These are phyloP conservation scores for Atta texana DNA, from an alignment of 1,140 invertebrate genomes.

Conservation along the genomic window DNA sequence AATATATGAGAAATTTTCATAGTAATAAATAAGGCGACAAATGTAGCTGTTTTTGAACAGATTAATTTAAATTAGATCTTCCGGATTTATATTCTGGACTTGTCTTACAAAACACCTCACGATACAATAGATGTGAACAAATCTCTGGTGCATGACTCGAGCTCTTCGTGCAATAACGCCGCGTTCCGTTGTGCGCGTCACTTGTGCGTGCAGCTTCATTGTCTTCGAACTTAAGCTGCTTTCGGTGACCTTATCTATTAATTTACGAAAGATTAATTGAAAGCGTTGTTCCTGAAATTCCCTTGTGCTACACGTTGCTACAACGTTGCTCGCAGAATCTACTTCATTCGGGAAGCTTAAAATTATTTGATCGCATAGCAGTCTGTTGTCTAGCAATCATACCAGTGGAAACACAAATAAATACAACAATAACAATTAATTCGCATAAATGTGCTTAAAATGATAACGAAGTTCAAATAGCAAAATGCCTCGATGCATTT, in stretches of 20 bases:
- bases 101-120: background rate
- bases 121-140: slow-evolving; percentile 50
- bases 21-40: slow-evolving; percentile 2
- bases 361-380: slow-evolving; percentile 29
- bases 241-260: slow-evolving; percentile 65
- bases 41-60: background rate
- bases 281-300: slow-evolving; percentile 14
- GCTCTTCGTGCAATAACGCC: slow-evolving; percentile 47
- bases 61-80: slow-evolving; percentile 46
- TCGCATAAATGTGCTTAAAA: background rate
- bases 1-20: background rate
- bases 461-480: background rate
- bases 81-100: slow-evolving; percentile 32
- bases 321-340: slow-evolving; percentile 38
- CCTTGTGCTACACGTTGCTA: slow-evolving; percentile 20
- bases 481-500: background rate
- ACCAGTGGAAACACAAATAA: background rate
- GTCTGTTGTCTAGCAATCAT: background rate
- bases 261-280: slow-evolving; percentile 68
- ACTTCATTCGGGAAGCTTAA: slow-evolving; percentile 8
- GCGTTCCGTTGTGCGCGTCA: slow-evolving; percentile 43
- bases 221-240: slow-evolving; percentile 47
- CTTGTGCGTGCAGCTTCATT: slow-evolving; percentile 48
- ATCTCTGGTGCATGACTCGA: slow-evolving; percentile 56
- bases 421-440: slow-evolving; percentile 6